phyloP scores from a whole-genome alignment of 2,888 invertebrate species.

The Callyntrura sp. region DNA sequence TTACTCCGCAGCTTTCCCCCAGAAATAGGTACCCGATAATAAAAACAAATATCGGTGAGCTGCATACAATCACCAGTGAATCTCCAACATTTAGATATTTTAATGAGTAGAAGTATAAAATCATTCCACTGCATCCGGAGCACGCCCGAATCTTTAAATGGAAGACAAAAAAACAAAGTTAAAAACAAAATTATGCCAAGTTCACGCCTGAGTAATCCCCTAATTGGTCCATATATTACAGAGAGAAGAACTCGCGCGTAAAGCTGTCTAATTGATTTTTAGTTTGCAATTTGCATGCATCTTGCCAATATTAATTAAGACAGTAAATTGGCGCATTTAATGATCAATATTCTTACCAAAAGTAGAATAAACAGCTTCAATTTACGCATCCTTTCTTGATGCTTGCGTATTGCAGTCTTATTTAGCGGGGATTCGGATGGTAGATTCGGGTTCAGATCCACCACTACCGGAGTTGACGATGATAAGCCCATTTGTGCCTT shows the following conservation, averaged over 20 bases:
- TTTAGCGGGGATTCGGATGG: not conserved
- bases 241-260: not conserved
- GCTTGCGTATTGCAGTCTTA: not conserved
- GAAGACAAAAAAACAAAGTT: not conserved
- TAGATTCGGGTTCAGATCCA: not conserved
- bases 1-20: constrained; percentile 73
- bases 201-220: not conserved
- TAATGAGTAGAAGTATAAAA: constrained; percentile 75
- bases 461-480: not conserved
- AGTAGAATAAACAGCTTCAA: constrained; percentile 59
- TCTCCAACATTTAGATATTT: constrained; percentile 76
- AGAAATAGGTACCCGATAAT: constrained; percentile 76
- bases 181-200: not conserved
- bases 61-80: constrained; percentile 76
- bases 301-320: not conserved
- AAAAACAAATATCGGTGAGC: constrained; percentile 78
- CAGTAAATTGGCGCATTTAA: not conserved
- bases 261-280: not conserved
- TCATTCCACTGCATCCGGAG: constrained; percentile 73
- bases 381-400: constrained; percentile 33
- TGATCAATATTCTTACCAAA: constrained; percentile 46
- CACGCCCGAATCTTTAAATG: constrained; percentile 61
- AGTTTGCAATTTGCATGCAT: not conserved
- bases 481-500: constrained; percentile 38
- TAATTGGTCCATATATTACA: not conserved